Evolutionary conservation across 2,113 vertebrate species (phyloP).

Genomic region (Nycticryphes semicollaris): DNA sequence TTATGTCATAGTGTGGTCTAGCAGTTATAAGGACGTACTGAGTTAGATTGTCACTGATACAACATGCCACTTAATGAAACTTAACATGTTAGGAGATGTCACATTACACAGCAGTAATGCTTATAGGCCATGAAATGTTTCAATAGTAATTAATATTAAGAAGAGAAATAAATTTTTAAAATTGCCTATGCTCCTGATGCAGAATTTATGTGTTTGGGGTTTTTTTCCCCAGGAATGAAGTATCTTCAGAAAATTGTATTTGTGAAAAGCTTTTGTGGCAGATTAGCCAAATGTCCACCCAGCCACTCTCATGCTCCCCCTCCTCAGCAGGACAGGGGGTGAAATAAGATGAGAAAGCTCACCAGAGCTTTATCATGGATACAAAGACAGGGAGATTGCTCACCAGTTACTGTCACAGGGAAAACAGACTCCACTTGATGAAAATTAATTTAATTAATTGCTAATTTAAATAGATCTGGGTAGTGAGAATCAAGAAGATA

Average conservation of each 20-base stretch:
- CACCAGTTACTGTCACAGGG: neutral
- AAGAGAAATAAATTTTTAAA: fast-evolving
- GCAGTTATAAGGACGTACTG: neutral
- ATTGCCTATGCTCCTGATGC: neutral
- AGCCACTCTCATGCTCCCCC: neutral
- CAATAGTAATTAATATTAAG: neutral
- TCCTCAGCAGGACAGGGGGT: neutral
- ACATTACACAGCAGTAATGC: neutral
- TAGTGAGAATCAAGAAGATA: neutral
- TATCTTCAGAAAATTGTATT: neutral
- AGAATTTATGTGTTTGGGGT: neutral
- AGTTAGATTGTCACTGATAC: neutral
- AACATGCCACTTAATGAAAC: neutral
- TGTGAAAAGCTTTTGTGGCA: neutral
- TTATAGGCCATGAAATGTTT: neutral
- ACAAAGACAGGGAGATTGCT: neutral
- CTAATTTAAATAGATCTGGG: neutral
- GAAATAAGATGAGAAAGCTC: neutral
- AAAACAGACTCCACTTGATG: neutral
- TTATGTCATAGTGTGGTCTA: neutral
- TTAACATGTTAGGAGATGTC: neutral
- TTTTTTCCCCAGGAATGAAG: neutral
- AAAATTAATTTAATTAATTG: neutral
- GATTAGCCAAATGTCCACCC: neutral
- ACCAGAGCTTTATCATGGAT: neutral